Evolutionary conservation across 2,888 invertebrate species (phyloP), one percentile per base, ranked within the genome.

Genomic region (Tenodera sinensis): DNA sequence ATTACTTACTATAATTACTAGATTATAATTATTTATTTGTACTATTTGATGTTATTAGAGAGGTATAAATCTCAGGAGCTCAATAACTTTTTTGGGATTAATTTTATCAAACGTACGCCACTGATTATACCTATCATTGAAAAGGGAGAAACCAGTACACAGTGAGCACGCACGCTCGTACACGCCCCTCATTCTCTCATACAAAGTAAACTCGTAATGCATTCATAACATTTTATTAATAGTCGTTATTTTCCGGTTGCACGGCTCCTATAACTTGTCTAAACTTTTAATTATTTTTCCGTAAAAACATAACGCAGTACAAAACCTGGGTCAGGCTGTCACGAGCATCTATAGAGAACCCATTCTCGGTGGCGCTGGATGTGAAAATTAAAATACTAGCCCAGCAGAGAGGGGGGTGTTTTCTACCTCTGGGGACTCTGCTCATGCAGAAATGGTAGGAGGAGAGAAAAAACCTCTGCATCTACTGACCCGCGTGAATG

Each of bases 231-330:
- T 87, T 87, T 83, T 87, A 87, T 87, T 87, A 87, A 87, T 87
- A 87, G 87, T 83, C 87, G 82, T 83, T 87, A 83, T 87, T 87
- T 87, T 87, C 81, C 87, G 34, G 87, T 83, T 87, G 42, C 87
- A 82, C 82, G 87, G 34, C 27, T 87, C 87, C 87, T 87, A 87
- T 87, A 87, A 87, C 82, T 87, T 87, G 87, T 87, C 82, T 83
- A 87, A 87, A 87, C 82, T 87, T 87, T 87, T 87, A 87, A 87
- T 87, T 87, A 87, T 87, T 87, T 87, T 87, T 87, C 87, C 83
- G 87, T 87, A 87, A 87, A 87, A 86, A 86, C 86, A 86, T 86
- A 86, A 87, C 87, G n/a, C 87, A 87, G 87, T 83, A 83, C 81
- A 87, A 87, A 87, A 87, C 87, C 87, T 87, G 87, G 47, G 54